These are phyloP conservation scores for Goniozus legneri DNA, from an alignment of 1,140 invertebrate genomes.

Conservation along the genomic window DNA sequence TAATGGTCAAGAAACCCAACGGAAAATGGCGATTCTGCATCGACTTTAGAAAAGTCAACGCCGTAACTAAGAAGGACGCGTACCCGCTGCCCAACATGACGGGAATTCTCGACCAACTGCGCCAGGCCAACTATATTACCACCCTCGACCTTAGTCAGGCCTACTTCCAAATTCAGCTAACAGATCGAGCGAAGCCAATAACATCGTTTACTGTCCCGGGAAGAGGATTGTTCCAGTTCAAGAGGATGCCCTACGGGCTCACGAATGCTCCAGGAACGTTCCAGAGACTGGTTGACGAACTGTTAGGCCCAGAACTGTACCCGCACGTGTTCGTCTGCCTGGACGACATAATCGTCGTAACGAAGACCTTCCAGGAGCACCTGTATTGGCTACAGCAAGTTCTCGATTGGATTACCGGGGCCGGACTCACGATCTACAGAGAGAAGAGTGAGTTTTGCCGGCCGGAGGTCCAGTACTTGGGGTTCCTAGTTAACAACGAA, in stretches of 20 bases:
- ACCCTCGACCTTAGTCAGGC: background rate
- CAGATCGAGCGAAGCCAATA: background rate
- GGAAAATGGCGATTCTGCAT: background rate
- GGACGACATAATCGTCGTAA: background rate
- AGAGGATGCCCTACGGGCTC: background rate
- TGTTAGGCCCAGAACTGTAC: background rate
- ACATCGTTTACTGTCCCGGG: background rate
- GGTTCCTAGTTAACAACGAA: background rate
- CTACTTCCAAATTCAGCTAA: background rate
- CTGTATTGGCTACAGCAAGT: background rate
- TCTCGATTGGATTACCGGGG: background rate
- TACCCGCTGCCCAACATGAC: background rate
- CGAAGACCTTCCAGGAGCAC: background rate
- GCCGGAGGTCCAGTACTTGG: background rate
- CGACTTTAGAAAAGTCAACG: background rate
- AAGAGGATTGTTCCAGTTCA: background rate
- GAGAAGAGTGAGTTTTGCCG: conserved; percentile 1
- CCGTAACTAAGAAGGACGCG: background rate
- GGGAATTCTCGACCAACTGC: background rate
- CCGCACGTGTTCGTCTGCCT: background rate
- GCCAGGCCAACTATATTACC: background rate
- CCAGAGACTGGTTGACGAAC: background rate
- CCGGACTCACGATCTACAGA: background rate
- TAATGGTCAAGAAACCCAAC: background rate
- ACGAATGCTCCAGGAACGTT: background rate